A percentile compares a stretch with the other conserved stretches of the same genome.
phyloP scores from a whole-genome alignment of 2,797 vertebrate species.

The Hafferia zeledoni region DNA sequence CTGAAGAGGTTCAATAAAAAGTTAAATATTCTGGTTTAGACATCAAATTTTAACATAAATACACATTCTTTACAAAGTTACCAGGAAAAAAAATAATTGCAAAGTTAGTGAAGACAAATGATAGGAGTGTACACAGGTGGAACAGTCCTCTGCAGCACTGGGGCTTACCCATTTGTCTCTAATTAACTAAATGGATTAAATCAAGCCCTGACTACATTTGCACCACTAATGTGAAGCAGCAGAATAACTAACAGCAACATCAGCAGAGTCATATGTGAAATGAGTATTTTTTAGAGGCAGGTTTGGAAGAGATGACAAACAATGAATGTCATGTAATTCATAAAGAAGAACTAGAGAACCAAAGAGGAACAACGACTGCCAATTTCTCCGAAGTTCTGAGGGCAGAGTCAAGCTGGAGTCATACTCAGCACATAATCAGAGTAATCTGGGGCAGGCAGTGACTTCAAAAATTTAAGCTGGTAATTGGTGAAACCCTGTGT shows the following conservation, averaged over 20 bases:
- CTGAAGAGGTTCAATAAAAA: not conserved
- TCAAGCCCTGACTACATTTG: not conserved
- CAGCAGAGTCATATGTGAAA: not conserved
- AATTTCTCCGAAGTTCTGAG: not conserved
- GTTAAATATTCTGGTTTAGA: not conserved
- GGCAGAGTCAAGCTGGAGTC: not conserved
- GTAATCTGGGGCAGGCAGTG: not conserved
- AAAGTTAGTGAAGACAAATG: not conserved
- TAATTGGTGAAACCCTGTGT: not conserved
- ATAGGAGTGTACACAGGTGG: not conserved
- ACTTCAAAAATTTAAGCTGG: not conserved
- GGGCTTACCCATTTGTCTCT: not conserved
- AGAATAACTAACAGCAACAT: not conserved
- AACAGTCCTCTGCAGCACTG: not conserved
- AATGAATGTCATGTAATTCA: not conserved
- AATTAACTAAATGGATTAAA: not conserved
- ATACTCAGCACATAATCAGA: not conserved
- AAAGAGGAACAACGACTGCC: not conserved
- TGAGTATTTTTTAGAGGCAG: not conserved
- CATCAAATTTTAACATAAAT: not conserved
- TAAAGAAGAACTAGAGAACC: not conserved
- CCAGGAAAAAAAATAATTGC: not conserved
- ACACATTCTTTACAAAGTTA: not conserved
- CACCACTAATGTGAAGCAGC: not conserved
- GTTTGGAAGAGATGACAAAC: not conserved